phyloP scores from a whole-genome alignment of 2,888 invertebrate species.

The Noctua fimbriata region DNA sequence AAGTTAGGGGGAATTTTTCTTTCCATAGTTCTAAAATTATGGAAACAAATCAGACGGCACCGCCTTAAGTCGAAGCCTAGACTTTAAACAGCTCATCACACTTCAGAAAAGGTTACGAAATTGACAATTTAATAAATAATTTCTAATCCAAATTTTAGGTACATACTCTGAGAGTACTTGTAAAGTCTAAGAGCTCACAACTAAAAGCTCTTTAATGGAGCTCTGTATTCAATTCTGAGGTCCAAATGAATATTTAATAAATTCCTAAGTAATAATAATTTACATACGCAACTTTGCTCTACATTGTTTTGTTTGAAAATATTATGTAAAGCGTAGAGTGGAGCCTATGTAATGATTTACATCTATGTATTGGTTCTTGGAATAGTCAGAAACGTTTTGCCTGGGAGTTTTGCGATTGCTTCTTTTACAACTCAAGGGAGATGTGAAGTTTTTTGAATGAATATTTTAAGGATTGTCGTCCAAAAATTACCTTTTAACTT shows the following conservation, averaged over 20 bases:
- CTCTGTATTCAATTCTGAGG: constrained; percentile 36
- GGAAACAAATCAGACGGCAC: not conserved
- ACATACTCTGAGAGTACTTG: constrained; percentile 19
- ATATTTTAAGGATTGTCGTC: not conserved
- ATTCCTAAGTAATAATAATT: constrained; percentile 43
- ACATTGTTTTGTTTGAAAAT: constrained; percentile 29
- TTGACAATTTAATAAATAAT: constrained; percentile 14
- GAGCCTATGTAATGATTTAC: constrained; percentile 1
- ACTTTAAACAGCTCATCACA: not conserved
- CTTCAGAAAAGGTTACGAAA: constrained; percentile 4
- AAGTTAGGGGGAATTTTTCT: not conserved
- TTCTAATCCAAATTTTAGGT: constrained; percentile 4
- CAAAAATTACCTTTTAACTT: not conserved
- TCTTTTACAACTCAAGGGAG: not conserved
- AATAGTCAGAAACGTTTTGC: constrained; percentile 1
- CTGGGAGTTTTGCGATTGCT: not conserved
- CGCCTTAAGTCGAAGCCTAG: not conserved
- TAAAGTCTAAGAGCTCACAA: constrained; percentile 31
- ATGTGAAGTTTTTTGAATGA: not conserved
- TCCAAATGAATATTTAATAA: constrained; percentile 58
- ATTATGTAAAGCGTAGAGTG: not conserved
- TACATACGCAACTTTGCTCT: constrained; percentile 19
- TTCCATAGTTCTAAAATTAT: not conserved
- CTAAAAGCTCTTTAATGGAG: constrained; percentile 44
- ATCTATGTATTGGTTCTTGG: not conserved